Percentiles rank a stretch among this genome's conserved stretches.
Evolutionary conservation across 2,113 vertebrate genomes (phyloP).

Genomic region (Chaenogobius annularis): DNA sequence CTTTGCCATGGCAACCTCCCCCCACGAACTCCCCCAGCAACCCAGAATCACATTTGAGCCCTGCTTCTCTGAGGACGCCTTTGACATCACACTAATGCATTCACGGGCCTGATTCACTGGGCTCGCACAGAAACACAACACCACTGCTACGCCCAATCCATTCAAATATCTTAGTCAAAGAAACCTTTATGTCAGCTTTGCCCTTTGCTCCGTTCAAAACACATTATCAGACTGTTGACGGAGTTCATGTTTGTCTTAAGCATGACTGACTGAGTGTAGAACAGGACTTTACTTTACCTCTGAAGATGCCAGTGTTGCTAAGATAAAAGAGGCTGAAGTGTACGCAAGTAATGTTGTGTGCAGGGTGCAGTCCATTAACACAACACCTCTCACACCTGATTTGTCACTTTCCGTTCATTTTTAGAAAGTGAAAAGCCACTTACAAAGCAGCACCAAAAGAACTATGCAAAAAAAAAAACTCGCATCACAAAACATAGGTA

Average conservation of each 20-base stretch:
- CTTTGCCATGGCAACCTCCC: slow-evolving; percentile 67
- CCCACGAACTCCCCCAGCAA: slow-evolving; percentile 47
- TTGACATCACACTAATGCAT: slow-evolving; percentile 66
- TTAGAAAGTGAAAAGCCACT: slow-evolving; percentile 3
- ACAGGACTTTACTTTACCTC: slow-evolving; percentile 27
- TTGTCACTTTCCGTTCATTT: slow-evolving; percentile 10
- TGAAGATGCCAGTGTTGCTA: slow-evolving; percentile 19
- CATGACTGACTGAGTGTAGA: slow-evolving; percentile 22
- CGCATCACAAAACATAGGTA: not conserved
- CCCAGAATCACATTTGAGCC: slow-evolving; percentile 65
- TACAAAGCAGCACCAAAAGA: not conserved
- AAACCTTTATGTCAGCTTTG: not conserved
- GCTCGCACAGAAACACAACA: slow-evolving; percentile 19
- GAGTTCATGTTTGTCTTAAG: slow-evolving; percentile 40
- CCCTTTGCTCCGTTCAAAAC: not conserved
- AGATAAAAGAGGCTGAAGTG: not conserved
- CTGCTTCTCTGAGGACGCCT: slow-evolving; percentile 60
- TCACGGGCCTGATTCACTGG: slow-evolving; percentile 32
- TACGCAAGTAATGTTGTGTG: slow-evolving; percentile 14
- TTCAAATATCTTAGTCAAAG: not conserved
- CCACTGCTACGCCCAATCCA: not conserved
- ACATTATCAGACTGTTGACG: slow-evolving; percentile 16
- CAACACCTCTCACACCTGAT: not conserved
- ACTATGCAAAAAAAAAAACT: not conserved
- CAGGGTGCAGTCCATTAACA: slow-evolving; percentile 9